phyloP scores from a whole-genome alignment of 1,140 invertebrate genomes.

The Rhizoglyphus robini region DNA sequence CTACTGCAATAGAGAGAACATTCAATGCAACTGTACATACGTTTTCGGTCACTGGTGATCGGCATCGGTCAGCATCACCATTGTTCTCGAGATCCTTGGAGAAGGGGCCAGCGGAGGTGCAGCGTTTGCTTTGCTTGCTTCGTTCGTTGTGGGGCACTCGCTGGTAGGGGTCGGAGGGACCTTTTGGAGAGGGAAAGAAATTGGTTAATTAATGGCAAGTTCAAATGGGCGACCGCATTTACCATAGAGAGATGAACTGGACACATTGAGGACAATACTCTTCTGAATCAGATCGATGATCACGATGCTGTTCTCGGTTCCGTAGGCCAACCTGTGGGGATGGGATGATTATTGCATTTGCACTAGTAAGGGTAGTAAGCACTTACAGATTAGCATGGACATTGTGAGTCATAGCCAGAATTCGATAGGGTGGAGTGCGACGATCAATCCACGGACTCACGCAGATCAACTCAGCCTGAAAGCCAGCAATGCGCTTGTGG shows the following conservation, averaged over 20 bases:
- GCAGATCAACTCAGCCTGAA: constrained; percentile 88
- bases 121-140: constrained; percentile 50
- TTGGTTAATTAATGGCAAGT: not conserved
- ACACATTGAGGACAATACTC: constrained; percentile 61
- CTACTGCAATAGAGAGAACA: too few species aligned
- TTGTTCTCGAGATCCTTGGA: constrained; percentile 31
- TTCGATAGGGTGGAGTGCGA: constrained; percentile 59
- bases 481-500: constrained; percentile 69
- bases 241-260: constrained; percentile 67
- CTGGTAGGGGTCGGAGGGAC: constrained; percentile 67
- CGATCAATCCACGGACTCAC: constrained; percentile 60
- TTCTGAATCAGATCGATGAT: constrained; percentile 88
- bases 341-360: not conserved
- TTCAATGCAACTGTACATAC: too few species aligned
- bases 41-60: constrained; percentile 81
- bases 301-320: constrained; percentile 83
- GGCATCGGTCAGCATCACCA: constrained; percentile 46
- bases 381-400: constrained; percentile 93
- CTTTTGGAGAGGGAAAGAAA: constrained; percentile 25
- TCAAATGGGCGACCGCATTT: constrained; percentile 19
- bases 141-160: constrained; percentile 48
- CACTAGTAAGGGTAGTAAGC: not conserved
- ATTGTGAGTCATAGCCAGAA: constrained; percentile 79
- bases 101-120: constrained; percentile 23
- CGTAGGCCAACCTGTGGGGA: constrained; percentile 64